phyloP scores from a whole-genome alignment of 2,797 vertebrate species.

The Linurgus olivaceus region DNA sequence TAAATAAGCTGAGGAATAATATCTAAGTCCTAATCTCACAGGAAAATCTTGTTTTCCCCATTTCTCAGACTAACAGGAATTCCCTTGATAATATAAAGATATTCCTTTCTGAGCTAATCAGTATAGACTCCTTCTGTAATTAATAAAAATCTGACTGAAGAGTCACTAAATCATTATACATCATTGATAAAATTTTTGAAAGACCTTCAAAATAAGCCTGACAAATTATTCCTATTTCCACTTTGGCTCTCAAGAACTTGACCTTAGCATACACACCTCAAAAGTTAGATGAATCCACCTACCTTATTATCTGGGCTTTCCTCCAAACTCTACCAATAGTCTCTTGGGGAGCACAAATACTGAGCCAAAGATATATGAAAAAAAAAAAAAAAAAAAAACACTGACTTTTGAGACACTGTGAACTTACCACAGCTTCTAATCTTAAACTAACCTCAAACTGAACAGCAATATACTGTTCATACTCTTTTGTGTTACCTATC shows the following conservation, averaged over 20 bases:
- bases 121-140: not conserved
- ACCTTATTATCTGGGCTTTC: not conserved
- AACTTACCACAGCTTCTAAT: not conserved
- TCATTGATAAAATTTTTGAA: not conserved
- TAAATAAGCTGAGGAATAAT: not conserved
- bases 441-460: not conserved
- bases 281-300: not conserved
- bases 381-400: not conserved
- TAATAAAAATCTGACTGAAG: not conserved
- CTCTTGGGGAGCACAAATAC: not conserved
- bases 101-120: not conserved
- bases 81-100: not conserved
- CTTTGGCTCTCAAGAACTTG: not conserved
- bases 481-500: not conserved
- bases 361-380: not conserved
- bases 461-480: fast-evolving
- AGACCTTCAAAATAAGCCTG: not conserved
- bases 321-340: not conserved
- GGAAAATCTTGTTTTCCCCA: not conserved
- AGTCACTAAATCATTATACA: not conserved
- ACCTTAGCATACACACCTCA: not conserved
- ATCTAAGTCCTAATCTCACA: not conserved
- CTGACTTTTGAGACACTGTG: not conserved
- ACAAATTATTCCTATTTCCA: not conserved
- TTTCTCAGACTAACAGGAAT: not conserved